These are phyloP conservation scores for Andrena minutula DNA, from an alignment of 2,888 invertebrate species.

Conservation along the genomic window DNA sequence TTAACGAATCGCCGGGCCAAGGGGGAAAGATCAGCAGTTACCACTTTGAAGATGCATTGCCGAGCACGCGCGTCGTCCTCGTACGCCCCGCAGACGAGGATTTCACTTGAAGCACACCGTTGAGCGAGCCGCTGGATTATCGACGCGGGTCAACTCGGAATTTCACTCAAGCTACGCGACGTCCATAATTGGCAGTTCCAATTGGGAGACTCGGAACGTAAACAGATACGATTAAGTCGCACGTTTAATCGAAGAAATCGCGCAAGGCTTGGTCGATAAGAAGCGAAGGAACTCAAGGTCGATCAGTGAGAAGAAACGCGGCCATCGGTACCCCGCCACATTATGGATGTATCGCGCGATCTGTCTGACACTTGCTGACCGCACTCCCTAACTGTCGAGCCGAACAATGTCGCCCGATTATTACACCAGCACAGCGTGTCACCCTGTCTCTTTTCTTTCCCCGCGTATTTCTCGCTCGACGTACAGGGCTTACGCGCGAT, in stretches of 20 bases:
- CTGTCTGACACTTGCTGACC: constrained; percentile 67
- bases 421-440: constrained; percentile 60
- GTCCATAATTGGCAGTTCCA: too few species aligned
- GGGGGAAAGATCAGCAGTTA: constrained; percentile 49
- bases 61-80: constrained; percentile 13
- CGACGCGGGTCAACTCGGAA: constrained; percentile 20
- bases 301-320: neutral
- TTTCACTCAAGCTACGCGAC: neutral
- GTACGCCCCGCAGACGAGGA: constrained; percentile 9
- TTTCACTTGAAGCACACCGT: constrained; percentile 9
- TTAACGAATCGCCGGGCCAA: constrained; percentile 63
- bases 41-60: constrained; percentile 51
- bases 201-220: too few species aligned
- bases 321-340: neutral
- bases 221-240: too few species aligned
- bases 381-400: constrained; percentile 74
- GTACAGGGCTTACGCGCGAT: constrained; percentile 51
- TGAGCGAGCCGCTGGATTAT: constrained; percentile 12
- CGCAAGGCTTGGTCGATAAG: too few species aligned
- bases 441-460: constrained; percentile 61
- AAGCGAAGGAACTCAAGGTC: neutral
- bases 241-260: too few species aligned
- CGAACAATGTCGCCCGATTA: constrained; percentile 79
- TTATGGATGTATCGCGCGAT: constrained; percentile 52
- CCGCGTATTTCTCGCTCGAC: constrained; percentile 57